Base-by-base conservation (phyloP, 2,113 vertebrate genomes). In the Paramormyrops kingsleyae region DNA sequence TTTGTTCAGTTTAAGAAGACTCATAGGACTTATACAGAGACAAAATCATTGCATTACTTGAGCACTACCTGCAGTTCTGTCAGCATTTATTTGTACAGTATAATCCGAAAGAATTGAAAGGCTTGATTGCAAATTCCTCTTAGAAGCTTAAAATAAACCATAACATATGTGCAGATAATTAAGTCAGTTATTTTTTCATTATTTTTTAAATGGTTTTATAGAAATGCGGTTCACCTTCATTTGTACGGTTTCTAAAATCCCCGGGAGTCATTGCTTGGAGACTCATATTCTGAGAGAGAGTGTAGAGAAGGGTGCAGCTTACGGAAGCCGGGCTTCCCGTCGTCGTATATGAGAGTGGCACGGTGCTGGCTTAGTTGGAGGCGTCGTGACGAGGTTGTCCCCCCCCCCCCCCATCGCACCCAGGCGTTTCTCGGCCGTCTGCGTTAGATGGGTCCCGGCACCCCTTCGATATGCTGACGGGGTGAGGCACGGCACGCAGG, bases 401-500 rank as follows among this genome's bases (percentile, higher is more conserved):
- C 24, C 44, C 4, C 13, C 50, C 50, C 50, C 12, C 13, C 49
- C 1, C 35, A 15, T 17, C 6, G 2, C 27, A 0, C 8, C 12
- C 27, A 35, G 27, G 15, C 13, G 17, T 39, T 39, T 31, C 35
- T 52, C 27, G 12, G 3, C 27, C 5, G 5, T 19, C 7, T 21
- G 15, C 15, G 5, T 87, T 31, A 39, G 86, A 27, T 17, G 52
- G n/a, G 49, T 39, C 49, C 12, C 2, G 31, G 31, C 7, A 66
- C 46, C 53, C 19, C 19, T 44, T 47, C 15, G 70, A 52, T 90
- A 91, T 92, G 91, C 94, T 94, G 94, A 95, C 93, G 92, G 92
- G 87, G 92, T 85, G 92, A 86, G 90, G 66, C 47, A 19, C n/a
- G 92, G 89, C 89, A 87, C 35, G 44, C 93, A 87, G 92, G 85